These are phyloP conservation scores for Platalea minor DNA, from an alignment of 2,797 vertebrate genomes.

Conservation along the genomic window DNA sequence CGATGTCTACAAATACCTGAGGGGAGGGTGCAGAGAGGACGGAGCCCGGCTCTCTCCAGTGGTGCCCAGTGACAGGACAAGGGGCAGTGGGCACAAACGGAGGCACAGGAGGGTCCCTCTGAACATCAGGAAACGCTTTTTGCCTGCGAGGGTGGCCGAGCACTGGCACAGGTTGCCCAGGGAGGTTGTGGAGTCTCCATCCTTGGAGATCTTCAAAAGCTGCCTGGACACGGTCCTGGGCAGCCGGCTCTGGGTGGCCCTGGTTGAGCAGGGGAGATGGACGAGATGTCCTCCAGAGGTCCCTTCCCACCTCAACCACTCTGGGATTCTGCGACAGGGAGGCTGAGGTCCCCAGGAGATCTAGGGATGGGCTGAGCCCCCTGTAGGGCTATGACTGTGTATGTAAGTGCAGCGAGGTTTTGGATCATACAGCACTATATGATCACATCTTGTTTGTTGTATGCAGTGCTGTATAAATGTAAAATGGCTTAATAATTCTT, in stretches of 20 bases:
- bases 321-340: background rate
- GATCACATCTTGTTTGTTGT: background rate
- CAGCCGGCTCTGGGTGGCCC: background rate
- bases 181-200: background rate
- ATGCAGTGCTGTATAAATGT: background rate
- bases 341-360: background rate
- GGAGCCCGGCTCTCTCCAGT: background rate
- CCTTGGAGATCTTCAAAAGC: background rate
- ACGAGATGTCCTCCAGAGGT: background rate
- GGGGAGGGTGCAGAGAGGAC: background rate
- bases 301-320: background rate
- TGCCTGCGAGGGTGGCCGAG: background rate
- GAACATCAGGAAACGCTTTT: background rate
- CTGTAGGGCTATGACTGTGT: background rate
- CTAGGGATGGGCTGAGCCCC: background rate
- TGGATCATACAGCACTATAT: rapidly evolving
- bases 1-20: background rate
- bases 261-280: background rate
- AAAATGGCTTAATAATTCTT: background rate
- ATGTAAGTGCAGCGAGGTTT: background rate
- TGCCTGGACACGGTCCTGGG: rapidly evolving
- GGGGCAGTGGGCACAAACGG: background rate
- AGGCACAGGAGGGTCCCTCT: background rate
- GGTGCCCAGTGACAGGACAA: background rate
- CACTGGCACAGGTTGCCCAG: background rate